A percentile compares a stretch with the other conserved stretches of the same genome.
Evolutionary conservation across 1,140 invertebrate species (phyloP).

Genomic region (Papilio polytes): DNA sequence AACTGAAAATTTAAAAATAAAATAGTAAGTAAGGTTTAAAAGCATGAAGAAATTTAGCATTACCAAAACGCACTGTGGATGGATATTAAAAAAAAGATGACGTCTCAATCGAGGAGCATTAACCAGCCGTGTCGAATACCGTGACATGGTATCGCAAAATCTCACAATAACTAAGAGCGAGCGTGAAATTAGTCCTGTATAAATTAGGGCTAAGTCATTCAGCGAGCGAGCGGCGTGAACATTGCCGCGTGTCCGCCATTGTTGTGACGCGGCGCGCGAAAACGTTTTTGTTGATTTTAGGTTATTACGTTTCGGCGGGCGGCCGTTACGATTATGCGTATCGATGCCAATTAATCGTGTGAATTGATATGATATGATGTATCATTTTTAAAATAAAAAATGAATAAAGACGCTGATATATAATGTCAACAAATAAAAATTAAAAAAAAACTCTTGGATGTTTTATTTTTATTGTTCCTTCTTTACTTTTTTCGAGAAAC

Average conservation of each 20-base stretch:
- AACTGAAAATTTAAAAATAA: not conserved
- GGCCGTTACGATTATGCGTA: conserved; percentile 50
- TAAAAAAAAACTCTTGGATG: too few relatives aligned
- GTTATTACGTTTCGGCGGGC: conserved; percentile 52
- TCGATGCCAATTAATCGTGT: conserved; percentile 62
- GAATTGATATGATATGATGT: conserved; percentile 50
- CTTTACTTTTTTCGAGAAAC: too few relatives aligned
- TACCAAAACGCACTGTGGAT: conserved; percentile 39
- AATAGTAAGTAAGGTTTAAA: not conserved
- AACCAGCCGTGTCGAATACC: conserved; percentile 74
- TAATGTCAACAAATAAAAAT: too few relatives aligned
- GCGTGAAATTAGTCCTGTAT: conserved; percentile 75
- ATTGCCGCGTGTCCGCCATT: conserved; percentile 71
- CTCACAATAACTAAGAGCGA: conserved; percentile 74
- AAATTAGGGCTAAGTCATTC: conserved; percentile 72
- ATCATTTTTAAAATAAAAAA: conserved; percentile 12
- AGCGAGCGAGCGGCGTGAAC: conserved; percentile 61
- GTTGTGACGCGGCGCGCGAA: conserved; percentile 58
- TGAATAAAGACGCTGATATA: too few relatives aligned
- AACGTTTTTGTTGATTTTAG: conserved; percentile 75
- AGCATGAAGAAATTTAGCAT: not conserved
- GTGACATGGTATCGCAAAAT: conserved; percentile 73
- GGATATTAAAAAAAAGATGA: conserved; percentile 50
- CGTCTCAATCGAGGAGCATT: conserved; percentile 63
- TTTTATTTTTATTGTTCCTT: too few relatives aligned